Conservation (phyloP, 2,113 vertebrate species). For the Gymnarchus niloticus region DNA sequence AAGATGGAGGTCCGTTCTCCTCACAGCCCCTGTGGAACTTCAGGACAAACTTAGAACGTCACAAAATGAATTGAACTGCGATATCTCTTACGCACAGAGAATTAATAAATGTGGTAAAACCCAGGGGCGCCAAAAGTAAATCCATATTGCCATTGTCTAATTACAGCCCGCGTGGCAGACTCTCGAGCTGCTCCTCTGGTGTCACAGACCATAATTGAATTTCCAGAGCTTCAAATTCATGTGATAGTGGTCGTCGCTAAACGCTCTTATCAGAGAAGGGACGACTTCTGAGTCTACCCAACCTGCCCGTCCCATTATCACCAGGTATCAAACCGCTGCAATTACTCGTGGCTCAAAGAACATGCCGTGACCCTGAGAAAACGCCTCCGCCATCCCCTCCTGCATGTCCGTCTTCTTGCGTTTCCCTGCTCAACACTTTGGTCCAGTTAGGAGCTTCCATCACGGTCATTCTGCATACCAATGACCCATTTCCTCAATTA, state of each 20-base stretch:
- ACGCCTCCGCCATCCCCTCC: not conserved
- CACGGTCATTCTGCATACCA: not conserved
- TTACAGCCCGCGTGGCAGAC: not conserved
- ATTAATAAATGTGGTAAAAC: not conserved
- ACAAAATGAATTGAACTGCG: not conserved
- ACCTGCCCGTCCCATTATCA: not conserved
- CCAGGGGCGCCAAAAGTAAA: not conserved
- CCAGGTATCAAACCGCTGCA: not conserved
- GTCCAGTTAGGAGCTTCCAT: not conserved
- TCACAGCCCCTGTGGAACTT: not conserved
- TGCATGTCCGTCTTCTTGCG: not conserved
- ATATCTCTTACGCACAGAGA: not conserved
- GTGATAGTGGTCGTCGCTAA: not conserved
- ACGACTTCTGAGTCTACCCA: not conserved
- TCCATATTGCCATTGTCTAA: not conserved
- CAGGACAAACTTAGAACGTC: not conserved
- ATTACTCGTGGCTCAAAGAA: not conserved
- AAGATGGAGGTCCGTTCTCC: not conserved
- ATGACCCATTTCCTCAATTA: not conserved
- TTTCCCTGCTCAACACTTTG: not conserved
- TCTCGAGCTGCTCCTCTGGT: not conserved
- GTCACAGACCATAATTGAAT: not conserved
- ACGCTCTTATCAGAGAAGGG: not conserved
- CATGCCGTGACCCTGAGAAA: not conserved
- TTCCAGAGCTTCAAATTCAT: not conserved